These are phyloP conservation scores for Pluvialis apricaria DNA, from an alignment of 2,113 vertebrate genomes.

Conservation along the genomic window DNA sequence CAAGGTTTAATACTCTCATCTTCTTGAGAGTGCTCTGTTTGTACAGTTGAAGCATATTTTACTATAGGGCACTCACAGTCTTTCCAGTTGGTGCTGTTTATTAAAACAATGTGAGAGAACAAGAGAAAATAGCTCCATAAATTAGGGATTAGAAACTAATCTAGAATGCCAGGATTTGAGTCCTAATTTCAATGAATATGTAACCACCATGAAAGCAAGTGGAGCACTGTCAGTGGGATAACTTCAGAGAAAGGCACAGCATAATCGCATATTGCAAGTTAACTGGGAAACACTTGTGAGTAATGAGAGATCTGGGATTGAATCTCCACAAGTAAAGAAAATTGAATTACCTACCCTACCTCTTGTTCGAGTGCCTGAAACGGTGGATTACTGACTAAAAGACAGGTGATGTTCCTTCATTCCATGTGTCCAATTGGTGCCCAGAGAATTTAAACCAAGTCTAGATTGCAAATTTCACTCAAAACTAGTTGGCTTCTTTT, in stretches of 20 bases:
- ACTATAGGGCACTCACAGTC: neutral
- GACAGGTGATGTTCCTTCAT: neutral
- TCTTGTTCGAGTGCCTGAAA: neutral
- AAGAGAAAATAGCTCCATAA: neutral
- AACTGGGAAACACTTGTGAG: neutral
- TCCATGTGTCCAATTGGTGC: accelerated
- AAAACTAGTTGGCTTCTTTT: neutral
- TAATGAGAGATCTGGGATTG: neutral
- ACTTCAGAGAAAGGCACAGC: neutral
- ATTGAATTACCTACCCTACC: neutral
- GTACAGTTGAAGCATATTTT: neutral
- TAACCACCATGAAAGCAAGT: neutral
- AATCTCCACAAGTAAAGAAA: neutral
- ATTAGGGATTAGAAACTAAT: neutral
- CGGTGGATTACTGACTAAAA: neutral
- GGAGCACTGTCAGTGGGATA: neutral
- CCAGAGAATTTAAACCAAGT: neutral
- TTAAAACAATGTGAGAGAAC: neutral
- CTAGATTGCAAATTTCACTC: neutral
- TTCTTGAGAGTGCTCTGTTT: neutral
- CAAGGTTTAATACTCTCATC: neutral
- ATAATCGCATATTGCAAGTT: neutral
- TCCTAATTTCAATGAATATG: neutral
- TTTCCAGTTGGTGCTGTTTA: neutral
- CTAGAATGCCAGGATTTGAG: neutral